A percentile compares a stretch with the other conserved stretches of the same genome.
These are phyloP conservation scores for Corynorhinus townsendii DNA, from an alignment of 2,113 vertebrate species.

Conservation along the genomic window DNA sequence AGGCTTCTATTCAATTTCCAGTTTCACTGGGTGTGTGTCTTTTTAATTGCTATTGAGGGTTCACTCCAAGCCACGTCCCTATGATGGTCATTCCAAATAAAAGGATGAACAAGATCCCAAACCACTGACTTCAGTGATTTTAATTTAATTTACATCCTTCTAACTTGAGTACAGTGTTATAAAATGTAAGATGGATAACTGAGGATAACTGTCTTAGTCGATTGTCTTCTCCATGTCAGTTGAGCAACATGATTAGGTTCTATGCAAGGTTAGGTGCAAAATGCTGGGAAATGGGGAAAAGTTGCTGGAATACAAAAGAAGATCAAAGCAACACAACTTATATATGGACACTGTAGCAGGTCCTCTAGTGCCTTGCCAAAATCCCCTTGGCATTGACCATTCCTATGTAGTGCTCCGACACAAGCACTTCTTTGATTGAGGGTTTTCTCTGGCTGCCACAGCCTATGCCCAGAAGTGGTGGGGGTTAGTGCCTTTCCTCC, in stretches of 20 bases:
- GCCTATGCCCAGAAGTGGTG: neutral
- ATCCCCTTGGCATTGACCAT: neutral
- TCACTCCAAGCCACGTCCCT: neutral
- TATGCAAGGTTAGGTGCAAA: neutral
- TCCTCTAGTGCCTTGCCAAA: neutral
- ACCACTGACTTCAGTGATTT: neutral
- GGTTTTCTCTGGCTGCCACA: neutral
- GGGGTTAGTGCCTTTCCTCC: neutral
- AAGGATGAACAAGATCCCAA: neutral
- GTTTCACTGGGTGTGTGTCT: neutral
- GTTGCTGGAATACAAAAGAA: neutral
- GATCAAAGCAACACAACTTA: neutral
- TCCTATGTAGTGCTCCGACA: rapidly evolving
- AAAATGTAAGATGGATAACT: neutral
- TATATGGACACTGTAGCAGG: neutral
- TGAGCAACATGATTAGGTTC: too few relatives aligned
- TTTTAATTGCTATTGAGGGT: neutral
- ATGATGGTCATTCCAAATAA: neutral
- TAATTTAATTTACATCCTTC: neutral
- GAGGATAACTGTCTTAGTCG: neutral
- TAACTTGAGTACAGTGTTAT: neutral
- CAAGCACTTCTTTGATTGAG: neutral
- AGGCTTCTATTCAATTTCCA: constrained; percentile 27
- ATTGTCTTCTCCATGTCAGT: neutral
- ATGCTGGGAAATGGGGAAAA: neutral